These are phyloP conservation scores for Platypus cylindrus DNA, from an alignment of 2,888 invertebrate species.

Conservation along the genomic window DNA sequence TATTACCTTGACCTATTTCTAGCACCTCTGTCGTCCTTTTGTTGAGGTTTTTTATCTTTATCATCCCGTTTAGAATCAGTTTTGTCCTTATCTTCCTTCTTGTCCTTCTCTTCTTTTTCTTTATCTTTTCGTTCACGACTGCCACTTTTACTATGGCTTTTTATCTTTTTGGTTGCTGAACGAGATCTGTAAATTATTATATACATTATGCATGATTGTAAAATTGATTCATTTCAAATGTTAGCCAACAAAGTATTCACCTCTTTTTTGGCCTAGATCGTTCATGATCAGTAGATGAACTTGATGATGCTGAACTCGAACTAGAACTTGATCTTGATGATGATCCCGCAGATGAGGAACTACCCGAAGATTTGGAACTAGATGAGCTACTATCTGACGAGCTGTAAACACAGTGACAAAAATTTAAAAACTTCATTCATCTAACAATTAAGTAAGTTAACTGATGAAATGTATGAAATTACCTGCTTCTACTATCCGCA, in stretches of 20 bases:
- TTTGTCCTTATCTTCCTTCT: constrained; percentile 35
- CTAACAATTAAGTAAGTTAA: background rate
- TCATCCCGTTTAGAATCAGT: constrained; percentile 27
- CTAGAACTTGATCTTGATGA: constrained; percentile 40
- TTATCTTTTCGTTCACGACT: constrained; percentile 27
- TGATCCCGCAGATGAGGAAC: constrained; percentile 54
- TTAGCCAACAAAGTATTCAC: no score
- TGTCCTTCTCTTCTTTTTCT: constrained; percentile 30
- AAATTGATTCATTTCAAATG: no score
- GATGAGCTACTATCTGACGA: constrained; percentile 77
- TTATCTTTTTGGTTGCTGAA: constrained; percentile 26
- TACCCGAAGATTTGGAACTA: constrained; percentile 67
- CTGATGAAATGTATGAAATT: constrained; percentile 1
- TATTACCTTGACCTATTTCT: constrained; percentile 33
- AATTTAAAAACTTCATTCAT: background rate
- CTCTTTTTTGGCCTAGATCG: constrained; percentile 52
- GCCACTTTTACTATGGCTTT: constrained; percentile 17
- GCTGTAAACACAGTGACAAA: constrained; percentile 32
- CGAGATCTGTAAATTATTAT: constrained; percentile 24
- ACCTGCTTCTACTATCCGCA: constrained; percentile 54
- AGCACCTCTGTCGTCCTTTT: constrained; percentile 23
- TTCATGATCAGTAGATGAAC: constrained; percentile 52
- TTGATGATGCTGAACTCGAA: constrained; percentile 48
- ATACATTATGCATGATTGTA: no score
- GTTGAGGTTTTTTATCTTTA: constrained; percentile 32